Evolutionary conservation across 2,797 vertebrate species (phyloP), one percentile per base, ranked within the genome.

Genomic region (Mionectes olivaceus): DNA sequence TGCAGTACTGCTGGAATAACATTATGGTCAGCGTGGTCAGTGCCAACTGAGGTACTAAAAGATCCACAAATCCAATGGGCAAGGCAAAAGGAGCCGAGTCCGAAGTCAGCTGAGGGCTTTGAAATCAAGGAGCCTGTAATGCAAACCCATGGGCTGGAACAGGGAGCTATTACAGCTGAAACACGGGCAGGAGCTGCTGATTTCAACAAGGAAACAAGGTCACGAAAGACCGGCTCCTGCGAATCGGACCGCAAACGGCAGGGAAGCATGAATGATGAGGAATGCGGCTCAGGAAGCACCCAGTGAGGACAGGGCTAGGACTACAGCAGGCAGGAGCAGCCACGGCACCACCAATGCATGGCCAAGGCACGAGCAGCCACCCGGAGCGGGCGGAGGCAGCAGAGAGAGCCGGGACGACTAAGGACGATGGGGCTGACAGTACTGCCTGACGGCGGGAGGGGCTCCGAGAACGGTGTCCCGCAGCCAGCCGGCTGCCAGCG

Each of bases 231-330:
- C 5, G 19, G 15, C 46, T 69, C 27, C 63, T 55, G 50, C 27
- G 87, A 24, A 19, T 7, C 70, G 35, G 47, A 32, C 28, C 30
- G 35, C 0, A 43, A 27, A 33, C 80, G 11, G 35, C 63, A 52
- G 46, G 22, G 73, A 16, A 39, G 25, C 52, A 33, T 1, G 0
- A 3, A 30, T 30, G 23, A 43, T 8, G 35, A 33, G 64, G 12
- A 52, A 55, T 0, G 10, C 0, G 1, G 56, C 65, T 53, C 32
- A 39, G 61, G 61, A 81, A 5, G 3, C 0, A 44, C 32, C 23
- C 21, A 76, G 41, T 2, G 46, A 61, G 32, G 24, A 11, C 28
- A 33, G 13, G 19, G 25, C 15, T 14, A n/a, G n/a, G 32, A 44
- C 11, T 44, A 28, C 14, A 3, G 35, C 52, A 47, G 44, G n/a